phyloP scores from a whole-genome alignment of 2,888 invertebrate species.

The Hyposoter didymator region DNA sequence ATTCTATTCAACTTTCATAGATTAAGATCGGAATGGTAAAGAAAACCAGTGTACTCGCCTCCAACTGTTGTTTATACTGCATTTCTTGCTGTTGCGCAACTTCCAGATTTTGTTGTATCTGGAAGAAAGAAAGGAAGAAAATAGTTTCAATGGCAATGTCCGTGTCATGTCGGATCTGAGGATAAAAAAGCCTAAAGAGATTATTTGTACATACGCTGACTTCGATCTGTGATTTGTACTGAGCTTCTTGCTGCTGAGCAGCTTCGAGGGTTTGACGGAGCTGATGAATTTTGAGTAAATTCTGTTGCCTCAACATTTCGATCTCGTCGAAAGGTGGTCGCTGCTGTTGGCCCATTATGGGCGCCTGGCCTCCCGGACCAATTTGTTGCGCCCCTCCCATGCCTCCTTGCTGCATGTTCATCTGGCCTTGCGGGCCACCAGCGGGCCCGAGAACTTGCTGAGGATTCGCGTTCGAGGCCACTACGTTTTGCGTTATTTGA shows the following conservation, averaged over 20 bases:
- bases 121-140: constrained; percentile 63
- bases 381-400: constrained; percentile 80
- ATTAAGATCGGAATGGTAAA: neutral
- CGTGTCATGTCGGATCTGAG: neutral
- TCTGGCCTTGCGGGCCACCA: constrained; percentile 79
- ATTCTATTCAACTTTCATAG: neutral
- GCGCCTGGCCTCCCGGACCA: constrained; percentile 69
- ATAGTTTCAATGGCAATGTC: constrained; percentile 13
- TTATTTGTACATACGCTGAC: constrained; percentile 87
- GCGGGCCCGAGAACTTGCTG: constrained; percentile 78
- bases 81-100: constrained; percentile 92
- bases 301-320: constrained; percentile 91
- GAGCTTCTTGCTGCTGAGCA: constrained; percentile 91
- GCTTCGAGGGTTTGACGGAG: constrained; percentile 92
- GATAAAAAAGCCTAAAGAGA: constrained; percentile 73
- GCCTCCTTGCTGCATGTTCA: constrained; percentile 79
- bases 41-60: constrained; percentile 85
- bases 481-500: constrained; percentile 86
- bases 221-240: constrained; percentile 92
- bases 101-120: constrained; percentile 88
- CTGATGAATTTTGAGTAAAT: constrained; percentile 91
- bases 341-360: constrained; percentile 80
- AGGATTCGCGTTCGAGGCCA: constrained; percentile 82
- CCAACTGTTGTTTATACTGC: constrained; percentile 90
- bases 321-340: constrained; percentile 86